Conservation (phyloP, 2,888 invertebrate genomes). For the Pasiphila rectangulata region DNA sequence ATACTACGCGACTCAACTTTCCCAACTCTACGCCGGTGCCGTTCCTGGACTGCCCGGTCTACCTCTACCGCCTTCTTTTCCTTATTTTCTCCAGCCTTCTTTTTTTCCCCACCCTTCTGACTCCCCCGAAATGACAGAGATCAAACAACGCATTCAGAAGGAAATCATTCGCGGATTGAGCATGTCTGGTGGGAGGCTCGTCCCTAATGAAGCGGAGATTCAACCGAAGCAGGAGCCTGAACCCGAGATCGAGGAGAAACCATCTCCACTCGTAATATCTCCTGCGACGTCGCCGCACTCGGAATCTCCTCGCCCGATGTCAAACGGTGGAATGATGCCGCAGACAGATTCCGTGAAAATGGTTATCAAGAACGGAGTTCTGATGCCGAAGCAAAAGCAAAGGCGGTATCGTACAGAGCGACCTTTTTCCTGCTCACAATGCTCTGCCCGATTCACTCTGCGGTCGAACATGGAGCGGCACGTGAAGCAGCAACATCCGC, state of each 20-base stretch:
- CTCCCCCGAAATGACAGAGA: constrained; percentile 83
- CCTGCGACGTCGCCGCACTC: constrained; percentile 69
- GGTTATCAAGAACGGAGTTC: constrained; percentile 93
- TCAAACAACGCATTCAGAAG: constrained; percentile 85
- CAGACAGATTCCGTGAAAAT: constrained; percentile 88
- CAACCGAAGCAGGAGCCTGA: constrained; percentile 72
- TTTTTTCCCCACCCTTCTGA: constrained; percentile 79
- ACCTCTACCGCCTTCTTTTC: constrained; percentile 81
- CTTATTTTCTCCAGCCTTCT: constrained; percentile 83
- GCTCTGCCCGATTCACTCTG: constrained; percentile 93
- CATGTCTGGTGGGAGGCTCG: constrained; percentile 85
- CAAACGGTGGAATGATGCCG: constrained; percentile 53
- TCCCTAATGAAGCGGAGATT: constrained; percentile 61
- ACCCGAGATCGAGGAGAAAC: constrained; percentile 75
- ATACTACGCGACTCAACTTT: constrained; percentile 82
- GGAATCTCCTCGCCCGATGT: constrained; percentile 73
- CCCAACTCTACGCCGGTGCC: constrained; percentile 81
- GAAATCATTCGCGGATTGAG: constrained; percentile 84
- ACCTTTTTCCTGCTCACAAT: constrained; percentile 94
- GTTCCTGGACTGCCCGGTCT: constrained; percentile 78
- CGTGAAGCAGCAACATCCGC: constrained; percentile 96
- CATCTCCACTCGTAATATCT: constrained; percentile 61
- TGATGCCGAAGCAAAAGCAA: constrained; percentile 96
- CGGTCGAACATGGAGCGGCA: constrained; percentile 97
- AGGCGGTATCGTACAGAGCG: constrained; percentile 93